Evolutionary conservation across 1,140 invertebrate species (phyloP), one percentile per base, ranked within the genome.

Genomic region (Trachymyrmex cornetzi): DNA sequence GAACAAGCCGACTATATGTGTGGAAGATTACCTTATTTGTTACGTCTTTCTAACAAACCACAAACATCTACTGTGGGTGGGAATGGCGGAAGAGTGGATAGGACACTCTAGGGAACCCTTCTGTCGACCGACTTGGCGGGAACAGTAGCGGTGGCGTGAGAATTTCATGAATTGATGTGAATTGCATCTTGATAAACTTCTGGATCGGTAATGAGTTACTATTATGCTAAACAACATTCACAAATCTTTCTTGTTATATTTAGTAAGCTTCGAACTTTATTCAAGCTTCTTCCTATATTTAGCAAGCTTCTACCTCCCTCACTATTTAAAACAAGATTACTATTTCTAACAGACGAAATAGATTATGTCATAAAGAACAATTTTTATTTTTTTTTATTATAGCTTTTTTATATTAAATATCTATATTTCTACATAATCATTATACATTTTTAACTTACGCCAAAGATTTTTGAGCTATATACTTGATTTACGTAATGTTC

Each of bases 11-110:
- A 91, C 91, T 93, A 92, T 93, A 93, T 93, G 93, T 94, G 93
- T 86, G 87, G 93, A 91, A 94, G 93, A 94, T 94, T 94, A 94
- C 92, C 93, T 94, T 94, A 94, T 94, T 94, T 94, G 93, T 94
- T 94, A 94, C 91, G 92, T 94, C 89, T 90, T 93, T 94, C 92
- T 93, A 94, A 94, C 93, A 94, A 94, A 91, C 93, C 93, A 77
- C 93, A 88, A 92, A 92, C 90, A 91, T 88, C 81, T 30, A 88
- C 38, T 81, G 85, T 30, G 69, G 57, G 81, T 79, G 38, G 74
- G 71, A 75, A 69, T 59, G 84, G 50, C 77, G 81, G 80, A 34
- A 22, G 63, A 72, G 77, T 38, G 77, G 84, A 79, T 86, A 88
- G 84, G 88, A 91, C 87, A 88, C 90, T 79, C 90, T 7, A 61